phyloP scores from a whole-genome alignment of 2,113 vertebrate genomes.

The Columba livia region DNA sequence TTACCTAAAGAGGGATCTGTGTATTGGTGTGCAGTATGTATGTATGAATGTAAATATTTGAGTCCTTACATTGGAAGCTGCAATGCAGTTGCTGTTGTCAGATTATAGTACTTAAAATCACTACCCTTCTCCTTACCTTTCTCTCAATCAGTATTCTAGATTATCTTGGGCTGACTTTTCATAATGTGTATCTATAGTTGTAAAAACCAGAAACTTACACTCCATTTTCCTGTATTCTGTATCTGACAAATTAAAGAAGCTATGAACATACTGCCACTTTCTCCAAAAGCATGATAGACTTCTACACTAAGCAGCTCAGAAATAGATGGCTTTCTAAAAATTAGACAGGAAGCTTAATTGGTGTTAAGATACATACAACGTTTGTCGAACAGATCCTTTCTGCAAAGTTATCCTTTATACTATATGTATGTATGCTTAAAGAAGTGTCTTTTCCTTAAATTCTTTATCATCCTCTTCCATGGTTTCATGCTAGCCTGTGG shows the following conservation, averaged over 20 bases:
- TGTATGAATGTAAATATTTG: conserved; percentile 61
- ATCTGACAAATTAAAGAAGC: not conserved
- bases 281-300: conserved; percentile 9
- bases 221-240: not conserved
- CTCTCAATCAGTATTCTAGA: not conserved
- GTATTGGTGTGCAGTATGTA: conserved; percentile 1
- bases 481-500: conserved; percentile 65
- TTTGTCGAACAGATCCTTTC: not conserved
- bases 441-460: not conserved
- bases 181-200: not conserved
- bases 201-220: not conserved
- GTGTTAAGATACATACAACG: not conserved
- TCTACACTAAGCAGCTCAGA: conserved; percentile 9
- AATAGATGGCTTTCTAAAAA: not conserved
- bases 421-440: not conserved
- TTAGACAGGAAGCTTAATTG: not conserved
- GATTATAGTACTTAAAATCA: not conserved
- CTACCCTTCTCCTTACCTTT: not conserved
- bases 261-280: not conserved
- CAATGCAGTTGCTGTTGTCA: not conserved
- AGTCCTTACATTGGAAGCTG: conserved; percentile 40
- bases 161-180: not conserved
- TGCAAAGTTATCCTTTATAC: not conserved
- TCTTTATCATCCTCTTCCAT: not conserved
- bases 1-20: not conserved